These are phyloP conservation scores for Oxyruncus cristatus DNA, from an alignment of 2,113 vertebrate genomes.

Conservation along the genomic window DNA sequence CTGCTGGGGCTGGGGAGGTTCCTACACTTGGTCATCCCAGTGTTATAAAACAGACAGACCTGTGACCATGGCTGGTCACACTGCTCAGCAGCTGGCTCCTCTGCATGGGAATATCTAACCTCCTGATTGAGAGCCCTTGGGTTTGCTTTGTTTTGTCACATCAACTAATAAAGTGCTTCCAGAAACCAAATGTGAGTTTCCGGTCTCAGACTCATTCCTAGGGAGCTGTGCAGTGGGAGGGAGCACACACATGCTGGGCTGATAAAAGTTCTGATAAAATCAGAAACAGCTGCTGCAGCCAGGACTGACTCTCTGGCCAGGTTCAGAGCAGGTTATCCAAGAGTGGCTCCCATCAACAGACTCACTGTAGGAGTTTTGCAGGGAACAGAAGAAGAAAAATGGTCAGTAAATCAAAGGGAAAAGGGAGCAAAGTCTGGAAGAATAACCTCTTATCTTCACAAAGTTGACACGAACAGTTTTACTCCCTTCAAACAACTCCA, in stretches of 20 bases:
- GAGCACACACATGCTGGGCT: slow-evolving; percentile 4
- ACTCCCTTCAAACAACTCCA: neutral
- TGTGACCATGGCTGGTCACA: neutral
- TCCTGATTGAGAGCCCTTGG: neutral
- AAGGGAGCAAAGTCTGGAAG: neutral
- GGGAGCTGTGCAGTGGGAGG: neutral
- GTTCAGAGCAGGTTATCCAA: slow-evolving; percentile 63
- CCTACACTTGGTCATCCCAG: accelerated
- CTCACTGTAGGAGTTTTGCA: neutral
- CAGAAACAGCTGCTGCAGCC: slow-evolving; percentile 61
- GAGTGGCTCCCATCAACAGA: slow-evolving; percentile 6
- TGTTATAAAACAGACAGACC: neutral
- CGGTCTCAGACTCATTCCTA: neutral
- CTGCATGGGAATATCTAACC: neutral
- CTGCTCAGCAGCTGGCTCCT: neutral
- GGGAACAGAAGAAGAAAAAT: neutral
- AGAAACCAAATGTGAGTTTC: neutral
- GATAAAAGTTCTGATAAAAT: slow-evolving; percentile 50
- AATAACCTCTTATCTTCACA: neutral
- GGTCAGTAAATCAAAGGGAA: neutral
- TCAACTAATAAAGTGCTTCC: neutral
- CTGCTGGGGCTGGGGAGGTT: accelerated
- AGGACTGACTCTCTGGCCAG: neutral
- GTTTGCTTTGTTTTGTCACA: neutral
- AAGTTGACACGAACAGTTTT: neutral